Evolutionary conservation across 2,797 vertebrate genomes (phyloP).

Genomic region (Clangula hyemalis): DNA sequence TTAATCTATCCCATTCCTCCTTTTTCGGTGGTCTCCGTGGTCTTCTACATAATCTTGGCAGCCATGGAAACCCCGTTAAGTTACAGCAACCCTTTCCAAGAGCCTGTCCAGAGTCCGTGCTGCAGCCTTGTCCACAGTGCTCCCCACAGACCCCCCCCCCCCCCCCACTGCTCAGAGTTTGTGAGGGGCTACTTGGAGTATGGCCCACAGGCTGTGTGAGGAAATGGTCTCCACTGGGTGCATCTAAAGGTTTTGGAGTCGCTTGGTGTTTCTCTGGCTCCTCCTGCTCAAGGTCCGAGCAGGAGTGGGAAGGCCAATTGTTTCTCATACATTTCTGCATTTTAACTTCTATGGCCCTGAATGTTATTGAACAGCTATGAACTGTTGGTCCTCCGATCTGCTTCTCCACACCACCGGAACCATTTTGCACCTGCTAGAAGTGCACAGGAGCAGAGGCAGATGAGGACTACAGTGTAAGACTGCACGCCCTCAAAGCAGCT

Average conservation of each 20-base stretch:
- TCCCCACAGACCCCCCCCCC: too few species aligned
- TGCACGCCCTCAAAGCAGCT: too few species aligned
- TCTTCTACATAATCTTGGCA: not conserved
- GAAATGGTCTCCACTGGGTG: not conserved
- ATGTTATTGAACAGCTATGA: constrained; percentile 2
- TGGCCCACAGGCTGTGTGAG: not conserved
- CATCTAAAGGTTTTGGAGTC: not conserved
- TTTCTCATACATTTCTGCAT: not conserved
- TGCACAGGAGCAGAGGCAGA: not conserved
- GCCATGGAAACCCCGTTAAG: not conserved
- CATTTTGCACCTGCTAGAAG: not conserved
- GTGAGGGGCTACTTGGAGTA: not conserved
- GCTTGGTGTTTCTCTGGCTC: not conserved
- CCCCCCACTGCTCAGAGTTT: not conserved
- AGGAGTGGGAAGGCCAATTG: not conserved
- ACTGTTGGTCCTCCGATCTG: not conserved
- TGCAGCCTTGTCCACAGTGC: not conserved
- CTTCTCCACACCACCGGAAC: not conserved
- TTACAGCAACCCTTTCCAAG: not conserved
- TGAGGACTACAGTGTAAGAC: not conserved
- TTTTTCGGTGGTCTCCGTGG: not conserved
- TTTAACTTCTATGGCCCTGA: not conserved
- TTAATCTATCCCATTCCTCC: not conserved
- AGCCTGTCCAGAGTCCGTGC: not conserved
- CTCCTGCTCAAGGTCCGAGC: not conserved